Conservation (phyloP, 1,140 invertebrate genomes). For the Apis laboriosa region DNA sequence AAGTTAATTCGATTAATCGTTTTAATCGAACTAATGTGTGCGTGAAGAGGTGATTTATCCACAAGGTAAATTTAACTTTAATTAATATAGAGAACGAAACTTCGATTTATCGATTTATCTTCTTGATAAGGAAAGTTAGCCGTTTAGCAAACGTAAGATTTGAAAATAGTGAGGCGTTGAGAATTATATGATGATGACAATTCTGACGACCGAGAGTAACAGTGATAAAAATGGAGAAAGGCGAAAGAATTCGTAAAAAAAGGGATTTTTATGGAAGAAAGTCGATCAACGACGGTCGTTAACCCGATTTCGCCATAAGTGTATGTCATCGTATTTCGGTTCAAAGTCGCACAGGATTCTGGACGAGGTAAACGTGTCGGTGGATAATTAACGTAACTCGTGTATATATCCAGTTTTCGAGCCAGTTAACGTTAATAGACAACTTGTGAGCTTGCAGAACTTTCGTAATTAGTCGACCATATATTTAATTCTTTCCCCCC, state of each 20-base stretch:
- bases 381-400: constrained; percentile 35
- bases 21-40: no score
- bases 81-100: no score
- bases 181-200: no score
- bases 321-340: not conserved
- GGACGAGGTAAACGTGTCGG: constrained; percentile 8
- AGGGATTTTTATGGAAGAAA: not conserved
- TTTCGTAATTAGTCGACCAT: constrained; percentile 28
- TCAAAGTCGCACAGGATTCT: constrained; percentile 7
- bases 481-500: not conserved
- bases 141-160: no score
- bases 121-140: no score
- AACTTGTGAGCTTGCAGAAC: constrained; percentile 11
- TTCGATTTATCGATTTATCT: no score
- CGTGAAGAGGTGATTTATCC: no score
- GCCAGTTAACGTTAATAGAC: constrained; percentile 20
- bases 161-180: no score
- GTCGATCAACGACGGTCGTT: constrained; percentile 17
- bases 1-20: not conserved
- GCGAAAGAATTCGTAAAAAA: no score
- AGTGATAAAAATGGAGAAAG: no score
- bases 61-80: no score
- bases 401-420: constrained; percentile 3
- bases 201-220: no score
- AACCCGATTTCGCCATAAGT: constrained; percentile 6